Evolutionary conservation across 1,140 invertebrate species (phyloP).

Genomic region (Polypedilum pembai): DNA sequence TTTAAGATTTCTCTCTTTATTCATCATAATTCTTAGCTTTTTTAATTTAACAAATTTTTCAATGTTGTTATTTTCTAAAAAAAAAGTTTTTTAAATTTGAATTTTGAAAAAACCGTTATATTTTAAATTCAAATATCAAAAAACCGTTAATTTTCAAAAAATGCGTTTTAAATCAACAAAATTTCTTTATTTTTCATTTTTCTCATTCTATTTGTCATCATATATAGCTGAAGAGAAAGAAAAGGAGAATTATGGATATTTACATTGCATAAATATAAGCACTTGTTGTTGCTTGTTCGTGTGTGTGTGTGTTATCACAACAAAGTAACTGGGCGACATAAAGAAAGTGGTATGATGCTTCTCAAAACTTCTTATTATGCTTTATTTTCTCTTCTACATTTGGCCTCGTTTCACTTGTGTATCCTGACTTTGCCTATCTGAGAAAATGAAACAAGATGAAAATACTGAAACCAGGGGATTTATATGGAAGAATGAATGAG

Average conservation of each 20-base stretch:
- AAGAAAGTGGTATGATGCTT: conserved; percentile 4
- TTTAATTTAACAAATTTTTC: too few species aligned
- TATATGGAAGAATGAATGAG: neutral
- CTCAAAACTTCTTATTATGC: neutral
- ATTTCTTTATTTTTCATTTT: neutral
- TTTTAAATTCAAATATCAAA: too few species aligned
- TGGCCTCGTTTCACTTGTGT: neutral
- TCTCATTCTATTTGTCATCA: neutral
- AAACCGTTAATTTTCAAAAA: too few species aligned
- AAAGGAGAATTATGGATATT: conserved; percentile 24
- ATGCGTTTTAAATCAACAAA: too few species aligned
- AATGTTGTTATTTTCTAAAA: too few species aligned
- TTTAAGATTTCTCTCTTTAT: too few species aligned
- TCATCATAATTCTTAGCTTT: too few species aligned
- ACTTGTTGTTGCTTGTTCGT: conserved; percentile 22
- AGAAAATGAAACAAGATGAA: neutral
- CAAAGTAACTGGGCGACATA: neutral
- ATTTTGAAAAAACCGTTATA: too few species aligned
- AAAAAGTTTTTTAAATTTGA: too few species aligned
- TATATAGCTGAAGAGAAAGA: neutral
- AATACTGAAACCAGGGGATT: neutral
- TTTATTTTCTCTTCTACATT: neutral
- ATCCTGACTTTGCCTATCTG: too few species aligned
- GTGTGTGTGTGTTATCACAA: conserved; percentile 5
- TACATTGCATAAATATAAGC: conserved; percentile 25